phyloP scores from a whole-genome alignment of 23 tunicate genomes.

The Halocynthia roretzi region DNA sequence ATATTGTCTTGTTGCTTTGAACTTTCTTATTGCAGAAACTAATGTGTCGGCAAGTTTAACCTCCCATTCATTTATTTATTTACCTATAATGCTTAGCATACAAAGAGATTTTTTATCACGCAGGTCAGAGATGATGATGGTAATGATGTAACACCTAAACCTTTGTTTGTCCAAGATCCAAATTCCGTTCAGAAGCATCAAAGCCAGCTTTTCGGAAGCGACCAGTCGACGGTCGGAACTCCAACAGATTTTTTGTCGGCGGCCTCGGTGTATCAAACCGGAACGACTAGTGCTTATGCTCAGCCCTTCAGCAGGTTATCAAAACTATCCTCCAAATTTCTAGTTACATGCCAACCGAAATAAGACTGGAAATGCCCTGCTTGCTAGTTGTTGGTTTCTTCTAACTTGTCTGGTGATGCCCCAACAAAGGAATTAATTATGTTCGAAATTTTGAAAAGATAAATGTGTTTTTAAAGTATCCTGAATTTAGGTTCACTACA shows the following conservation, averaged over 20 bases:
- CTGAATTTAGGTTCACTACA: too few relatives aligned
- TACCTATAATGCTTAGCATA: background rate
- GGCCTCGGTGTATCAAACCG: conserved; percentile 69
- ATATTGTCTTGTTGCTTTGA: background rate
- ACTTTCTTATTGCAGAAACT: background rate
- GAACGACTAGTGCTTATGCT: conserved; percentile 76
- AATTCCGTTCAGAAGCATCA: conserved; percentile 27
- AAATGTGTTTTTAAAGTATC: too few relatives aligned
- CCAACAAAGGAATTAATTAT: too few relatives aligned
- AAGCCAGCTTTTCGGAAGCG: conserved; percentile 61
- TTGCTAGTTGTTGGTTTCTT: too few relatives aligned
- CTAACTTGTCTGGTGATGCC: too few relatives aligned
- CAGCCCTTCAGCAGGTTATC: conserved; percentile 89
- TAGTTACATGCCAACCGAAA: too few relatives aligned
- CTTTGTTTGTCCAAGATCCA: conserved; percentile 44
- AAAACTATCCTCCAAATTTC: background rate
- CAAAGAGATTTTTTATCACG: background rate
- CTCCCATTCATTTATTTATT: too few relatives aligned
- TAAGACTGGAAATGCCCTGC: too few relatives aligned
- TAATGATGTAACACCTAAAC: conserved; percentile 94
- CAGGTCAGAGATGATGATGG: conserved; percentile 91
- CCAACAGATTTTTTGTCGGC: conserved; percentile 84
- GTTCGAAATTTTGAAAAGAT: too few relatives aligned
- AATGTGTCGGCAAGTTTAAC: background rate
- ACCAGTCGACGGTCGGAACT: conserved; percentile 66